phyloP scores from a whole-genome alignment of 2,797 vertebrate species.

The Megaceryle alcyon region DNA sequence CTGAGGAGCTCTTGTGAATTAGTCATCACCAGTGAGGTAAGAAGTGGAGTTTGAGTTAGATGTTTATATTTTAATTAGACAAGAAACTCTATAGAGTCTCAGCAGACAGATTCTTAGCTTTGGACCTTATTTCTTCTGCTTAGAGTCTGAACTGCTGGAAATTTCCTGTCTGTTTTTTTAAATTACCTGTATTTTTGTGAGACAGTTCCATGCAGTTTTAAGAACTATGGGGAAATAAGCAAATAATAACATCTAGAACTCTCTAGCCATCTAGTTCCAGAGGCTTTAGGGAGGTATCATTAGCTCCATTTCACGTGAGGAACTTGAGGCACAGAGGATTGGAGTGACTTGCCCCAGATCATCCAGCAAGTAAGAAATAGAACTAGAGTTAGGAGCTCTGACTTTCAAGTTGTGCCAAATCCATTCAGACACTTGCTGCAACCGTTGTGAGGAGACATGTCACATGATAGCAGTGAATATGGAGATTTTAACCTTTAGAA shows the following conservation, averaged over 20 bases:
- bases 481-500: neutral
- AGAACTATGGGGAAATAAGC: neutral
- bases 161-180: neutral
- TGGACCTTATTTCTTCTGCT: neutral
- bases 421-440: neutral
- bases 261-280: neutral
- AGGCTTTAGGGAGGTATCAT: neutral
- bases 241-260: neutral
- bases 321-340: neutral
- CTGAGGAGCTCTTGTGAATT: neutral
- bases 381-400: neutral
- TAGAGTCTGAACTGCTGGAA: neutral
- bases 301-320: neutral
- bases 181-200: neutral
- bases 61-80: neutral
- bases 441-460: neutral
- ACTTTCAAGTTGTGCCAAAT: neutral
- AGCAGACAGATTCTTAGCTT: neutral
- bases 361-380: neutral
- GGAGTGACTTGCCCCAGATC: neutral
- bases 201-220: neutral
- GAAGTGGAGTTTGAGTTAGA: neutral
- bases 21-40: constrained; percentile 18
- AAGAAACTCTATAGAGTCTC: fast-evolving
- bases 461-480: neutral